Percentiles rank a stretch among this genome's conserved stretches.
phyloP scores from a whole-genome alignment of 2,113 vertebrate genomes.

The Malurus alboscapulatus region DNA sequence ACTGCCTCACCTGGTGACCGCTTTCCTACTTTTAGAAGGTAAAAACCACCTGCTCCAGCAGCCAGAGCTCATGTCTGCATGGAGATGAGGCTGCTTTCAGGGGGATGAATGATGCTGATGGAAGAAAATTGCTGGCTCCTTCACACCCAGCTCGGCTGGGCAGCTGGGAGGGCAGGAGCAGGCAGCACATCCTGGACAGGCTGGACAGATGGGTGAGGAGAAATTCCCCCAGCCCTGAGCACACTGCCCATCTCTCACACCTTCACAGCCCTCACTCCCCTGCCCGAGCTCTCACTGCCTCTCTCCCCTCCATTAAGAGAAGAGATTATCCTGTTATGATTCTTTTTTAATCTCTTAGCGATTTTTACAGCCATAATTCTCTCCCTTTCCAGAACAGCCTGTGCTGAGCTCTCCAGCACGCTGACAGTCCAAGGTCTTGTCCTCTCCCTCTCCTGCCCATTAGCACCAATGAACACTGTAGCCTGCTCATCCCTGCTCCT shows the following conservation, averaged over 20 bases:
- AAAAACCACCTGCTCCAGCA: background rate
- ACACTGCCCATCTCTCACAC: background rate
- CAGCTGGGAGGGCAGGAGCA: background rate
- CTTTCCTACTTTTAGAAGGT: background rate
- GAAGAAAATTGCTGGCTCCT: background rate
- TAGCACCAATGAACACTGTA: background rate
- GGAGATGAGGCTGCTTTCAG: background rate
- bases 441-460: background rate
- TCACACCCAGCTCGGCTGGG: background rate
- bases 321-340: background rate
- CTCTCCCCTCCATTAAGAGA: background rate
- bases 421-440: background rate
- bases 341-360: background rate
- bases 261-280: background rate
- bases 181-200: background rate
- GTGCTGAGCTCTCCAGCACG: background rate
- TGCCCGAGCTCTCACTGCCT: background rate
- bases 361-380: slow-evolving; percentile 1
- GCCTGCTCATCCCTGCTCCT: background rate
- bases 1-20: background rate
- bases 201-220: background rate
- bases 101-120: background rate
- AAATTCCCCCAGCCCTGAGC: background rate
- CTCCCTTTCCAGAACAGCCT: background rate
- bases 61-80: background rate